Evolutionary conservation across 2,888 invertebrate species (phyloP), one percentile per base, ranked within the genome.

Genomic region (Phlogophora meticulosa): DNA sequence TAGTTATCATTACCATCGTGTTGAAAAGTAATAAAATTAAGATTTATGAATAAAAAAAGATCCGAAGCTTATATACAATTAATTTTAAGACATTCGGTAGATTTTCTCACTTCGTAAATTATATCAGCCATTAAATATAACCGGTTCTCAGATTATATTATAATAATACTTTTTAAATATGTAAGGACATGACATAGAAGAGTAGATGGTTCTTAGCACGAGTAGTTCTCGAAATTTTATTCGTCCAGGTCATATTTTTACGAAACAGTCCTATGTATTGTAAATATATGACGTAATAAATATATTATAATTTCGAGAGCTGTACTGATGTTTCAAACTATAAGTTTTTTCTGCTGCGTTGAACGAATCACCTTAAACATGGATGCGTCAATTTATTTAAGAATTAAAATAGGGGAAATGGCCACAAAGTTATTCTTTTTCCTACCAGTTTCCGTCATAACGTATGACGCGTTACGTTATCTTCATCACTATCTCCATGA

Each of bases 71-170:
- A 38, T 69, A 46, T 5, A 7, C 7, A 17, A n/a, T n/a, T n/a
- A n/a, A n/a, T 2, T 9, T 51, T 40, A 15, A 1, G 2, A 46
- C 1, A 22, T 36, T 51, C 15, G 7, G 2, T 38, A 53, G 22
- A 48, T 11, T 32, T 66, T 66, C 13, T 38, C 58, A 58, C 42
- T 10, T 51, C 55, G 11, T 65, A 57, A 59, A 56, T 56, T 46
- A 4, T 53, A 32, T 58, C 43, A 32, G 36, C 32, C 11, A 66
- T 65, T 38, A 51, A 48, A 43, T 15, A 15, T 4, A 65, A 74
- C 53, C 34, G 28, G 53, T 58, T 66, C 15, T 49, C 4, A 11
- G 2, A 9, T 20, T 34, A 13, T 7, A 17, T 24, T 28, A 11
- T 5, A 36, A 38, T 17, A 49, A 40, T 9, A 34, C 28, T 28